These are phyloP conservation scores for Drosophila watanabei DNA, from an alignment of 1,140 invertebrate genomes.

Conservation along the genomic window DNA sequence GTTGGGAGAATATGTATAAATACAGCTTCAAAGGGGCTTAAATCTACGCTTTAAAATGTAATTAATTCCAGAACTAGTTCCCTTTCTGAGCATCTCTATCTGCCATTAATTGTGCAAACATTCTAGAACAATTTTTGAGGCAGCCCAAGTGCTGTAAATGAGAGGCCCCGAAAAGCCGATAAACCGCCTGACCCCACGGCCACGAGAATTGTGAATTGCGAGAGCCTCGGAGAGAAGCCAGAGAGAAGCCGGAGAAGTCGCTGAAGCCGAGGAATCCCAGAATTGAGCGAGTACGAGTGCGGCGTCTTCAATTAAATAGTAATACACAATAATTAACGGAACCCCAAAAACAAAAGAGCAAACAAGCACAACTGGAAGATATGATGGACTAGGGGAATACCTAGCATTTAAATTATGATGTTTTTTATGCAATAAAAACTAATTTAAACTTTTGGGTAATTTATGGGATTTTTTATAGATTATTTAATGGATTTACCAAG, in stretches of 20 bases:
- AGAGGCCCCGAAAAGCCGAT: constrained; percentile 45
- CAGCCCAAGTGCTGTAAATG: constrained; percentile 32
- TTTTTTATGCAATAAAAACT: too few species aligned
- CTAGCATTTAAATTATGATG: background rate
- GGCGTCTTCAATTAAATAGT: constrained; percentile 74
- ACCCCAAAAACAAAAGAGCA: constrained; percentile 17
- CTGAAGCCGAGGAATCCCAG: background rate
- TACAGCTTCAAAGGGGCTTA: background rate
- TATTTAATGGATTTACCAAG: too few species aligned
- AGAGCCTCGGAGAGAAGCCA: background rate
- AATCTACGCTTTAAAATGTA: background rate
- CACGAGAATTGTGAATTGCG: constrained; percentile 13
- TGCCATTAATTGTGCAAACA: constrained; percentile 53
- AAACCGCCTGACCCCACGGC: constrained; percentile 69
- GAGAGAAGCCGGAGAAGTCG: too few species aligned
- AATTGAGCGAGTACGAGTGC: constrained; percentile 4
- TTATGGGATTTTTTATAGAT: too few species aligned
- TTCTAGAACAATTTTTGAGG: constrained; percentile 57
- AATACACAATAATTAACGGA: constrained; percentile 75
- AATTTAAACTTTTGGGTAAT: too few species aligned
- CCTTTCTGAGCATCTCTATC: background rate
- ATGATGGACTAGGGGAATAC: constrained; percentile 9
- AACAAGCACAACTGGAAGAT: background rate
- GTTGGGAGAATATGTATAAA: too few species aligned
- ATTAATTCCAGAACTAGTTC: background rate